A percentile compares a stretch with the other conserved stretches of the same genome.
phyloP scores from a whole-genome alignment of 2,888 invertebrate species.

The Dascillus cervinus region DNA sequence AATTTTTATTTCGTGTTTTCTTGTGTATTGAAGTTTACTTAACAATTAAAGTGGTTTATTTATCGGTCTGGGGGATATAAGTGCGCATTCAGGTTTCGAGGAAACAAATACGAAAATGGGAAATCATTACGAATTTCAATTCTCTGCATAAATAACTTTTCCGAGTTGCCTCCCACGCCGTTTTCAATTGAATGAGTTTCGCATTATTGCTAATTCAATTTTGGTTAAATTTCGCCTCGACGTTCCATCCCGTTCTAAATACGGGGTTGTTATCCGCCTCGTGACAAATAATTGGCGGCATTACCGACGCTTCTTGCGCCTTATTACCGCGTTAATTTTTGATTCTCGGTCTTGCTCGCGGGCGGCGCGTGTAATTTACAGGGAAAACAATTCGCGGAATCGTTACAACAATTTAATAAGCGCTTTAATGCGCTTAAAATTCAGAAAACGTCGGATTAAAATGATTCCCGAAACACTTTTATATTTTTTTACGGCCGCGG shows the following conservation, averaged over 20 bases:
- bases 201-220: slow-evolving; percentile 21
- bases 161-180: slow-evolving; percentile 12
- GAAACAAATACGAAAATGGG: slow-evolving; percentile 15
- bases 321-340: slow-evolving; percentile 22
- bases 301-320: slow-evolving; percentile 20
- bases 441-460: too few relatives aligned
- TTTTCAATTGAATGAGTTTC: slow-evolving; percentile 17
- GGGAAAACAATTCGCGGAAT: too few relatives aligned
- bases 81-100: too few relatives aligned
- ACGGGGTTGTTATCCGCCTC: slow-evolving; percentile 15
- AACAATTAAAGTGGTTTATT: too few relatives aligned
- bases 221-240: slow-evolving; percentile 16
- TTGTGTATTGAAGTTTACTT: too few relatives aligned
- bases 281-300: slow-evolving; percentile 23
- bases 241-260: slow-evolving; percentile 15
- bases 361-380: too few relatives aligned
- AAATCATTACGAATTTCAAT: slow-evolving; percentile 17
- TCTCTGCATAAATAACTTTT: slow-evolving; percentile 16
- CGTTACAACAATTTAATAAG: too few relatives aligned
- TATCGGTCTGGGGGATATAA: too few relatives aligned
- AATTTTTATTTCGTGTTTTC: too few relatives aligned
- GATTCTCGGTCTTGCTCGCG: slow-evolving; percentile 18
- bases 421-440: too few relatives aligned
- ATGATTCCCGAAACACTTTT: too few relatives aligned
- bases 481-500: too few relatives aligned